Evolutionary conservation across 37 sponge, comb jelly and placozoan species (phyloP).

Genomic region (Oscarella lobularis): DNA sequence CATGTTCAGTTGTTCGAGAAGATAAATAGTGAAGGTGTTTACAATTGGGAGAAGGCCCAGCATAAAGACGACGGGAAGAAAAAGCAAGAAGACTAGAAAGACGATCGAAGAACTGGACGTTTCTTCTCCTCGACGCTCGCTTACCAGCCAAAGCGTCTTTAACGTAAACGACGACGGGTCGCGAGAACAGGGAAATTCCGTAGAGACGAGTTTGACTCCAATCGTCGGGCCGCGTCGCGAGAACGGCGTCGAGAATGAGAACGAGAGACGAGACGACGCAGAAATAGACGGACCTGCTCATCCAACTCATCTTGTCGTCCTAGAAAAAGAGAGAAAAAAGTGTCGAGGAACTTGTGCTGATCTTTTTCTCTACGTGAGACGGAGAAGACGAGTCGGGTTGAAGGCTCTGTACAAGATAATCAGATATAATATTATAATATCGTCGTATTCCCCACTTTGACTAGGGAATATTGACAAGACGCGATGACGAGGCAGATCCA

Average conservation of each 20-base stretch:
- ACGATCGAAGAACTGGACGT: too few relatives aligned
- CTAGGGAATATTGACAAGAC: neutral
- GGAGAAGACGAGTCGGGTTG: conserved; percentile 2
- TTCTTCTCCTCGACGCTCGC: too few relatives aligned
- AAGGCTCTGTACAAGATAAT: neutral
- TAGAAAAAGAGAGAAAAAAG: neutral
- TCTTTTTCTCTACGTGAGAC: neutral
- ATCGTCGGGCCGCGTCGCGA: neutral
- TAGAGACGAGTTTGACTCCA: neutral
- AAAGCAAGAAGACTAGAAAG: neutral
- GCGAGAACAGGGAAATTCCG: neutral
- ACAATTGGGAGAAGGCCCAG: conserved; percentile 1
- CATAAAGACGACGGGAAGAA: neutral
- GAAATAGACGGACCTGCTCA: neutral
- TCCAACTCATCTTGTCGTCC: neutral
- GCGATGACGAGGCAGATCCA: conserved; percentile 8
- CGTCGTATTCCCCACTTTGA: neutral
- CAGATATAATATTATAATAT: neutral
- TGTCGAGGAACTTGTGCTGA: neutral
- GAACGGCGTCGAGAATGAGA: neutral
- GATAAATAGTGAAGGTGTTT: neutral
- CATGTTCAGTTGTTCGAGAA: neutral
- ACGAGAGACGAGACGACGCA: neutral
- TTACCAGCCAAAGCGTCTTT: neutral
- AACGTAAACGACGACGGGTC: neutral